A percentile compares a stretch with the other conserved stretches of the same genome.
Conservation (phyloP, 2,888 invertebrate genomes). For the Polyommatus icarus region DNA sequence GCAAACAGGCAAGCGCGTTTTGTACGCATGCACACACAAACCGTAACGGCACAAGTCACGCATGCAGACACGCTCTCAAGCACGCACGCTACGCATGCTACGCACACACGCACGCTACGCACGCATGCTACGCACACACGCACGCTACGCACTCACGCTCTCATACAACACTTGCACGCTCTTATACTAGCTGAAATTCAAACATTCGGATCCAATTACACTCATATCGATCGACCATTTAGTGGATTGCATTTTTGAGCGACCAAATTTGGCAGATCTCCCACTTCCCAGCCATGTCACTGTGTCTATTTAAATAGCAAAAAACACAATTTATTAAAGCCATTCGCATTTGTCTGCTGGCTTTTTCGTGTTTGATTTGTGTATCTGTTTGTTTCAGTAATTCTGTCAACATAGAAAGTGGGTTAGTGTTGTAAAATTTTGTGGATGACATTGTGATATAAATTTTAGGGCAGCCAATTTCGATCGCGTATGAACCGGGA, state of each 20-base stretch:
- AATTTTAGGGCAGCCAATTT: neutral
- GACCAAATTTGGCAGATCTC: conserved; percentile 28
- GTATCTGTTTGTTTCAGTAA: conserved; percentile 14
- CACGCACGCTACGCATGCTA: neutral
- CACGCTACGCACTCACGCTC: neutral
- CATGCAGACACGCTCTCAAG: too few relatives aligned
- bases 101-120: neutral
- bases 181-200: neutral
- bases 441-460: neutral
- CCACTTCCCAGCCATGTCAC: conserved; percentile 34
- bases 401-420: neutral
- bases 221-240: conserved; percentile 38
- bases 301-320: conserved; percentile 29
- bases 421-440: neutral
- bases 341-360: conserved; percentile 14
- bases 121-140: neutral
- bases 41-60: too few relatives aligned
- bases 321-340: conserved; percentile 18
- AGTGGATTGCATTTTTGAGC: conserved; percentile 36
- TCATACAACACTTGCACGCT: neutral
- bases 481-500: neutral
- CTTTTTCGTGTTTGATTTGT: conserved; percentile 27
- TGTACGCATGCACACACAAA: too few relatives aligned
- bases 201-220: conserved; percentile 34
- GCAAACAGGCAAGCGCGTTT: too few relatives aligned